A percentile compares a stretch with the other conserved stretches of the same genome.
These are phyloP conservation scores for Apodemus sylvaticus DNA, from an alignment of 2,113 vertebrate genomes.

Conservation along the genomic window DNA sequence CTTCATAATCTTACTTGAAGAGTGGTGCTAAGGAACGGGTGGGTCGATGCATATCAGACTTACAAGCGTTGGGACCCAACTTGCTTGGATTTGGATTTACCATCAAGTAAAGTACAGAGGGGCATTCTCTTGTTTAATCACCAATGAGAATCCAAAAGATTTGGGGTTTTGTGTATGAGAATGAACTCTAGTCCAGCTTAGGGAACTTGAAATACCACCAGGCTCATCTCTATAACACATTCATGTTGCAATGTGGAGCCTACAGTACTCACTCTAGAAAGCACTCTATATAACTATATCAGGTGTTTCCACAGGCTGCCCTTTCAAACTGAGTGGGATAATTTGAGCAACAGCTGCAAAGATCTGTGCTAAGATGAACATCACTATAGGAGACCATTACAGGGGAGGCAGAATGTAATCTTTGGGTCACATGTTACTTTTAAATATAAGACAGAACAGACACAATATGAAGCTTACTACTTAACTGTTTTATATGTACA, in stretches of 20 bases:
- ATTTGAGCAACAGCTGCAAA: slow-evolving; percentile 45
- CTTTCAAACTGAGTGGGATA: slow-evolving; percentile 40
- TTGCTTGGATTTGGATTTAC: neutral
- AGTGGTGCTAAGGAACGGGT: neutral
- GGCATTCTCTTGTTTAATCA: neutral
- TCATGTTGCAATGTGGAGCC: neutral
- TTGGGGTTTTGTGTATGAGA: slow-evolving; percentile 16
- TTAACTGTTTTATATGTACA: neutral
- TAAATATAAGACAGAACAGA: neutral
- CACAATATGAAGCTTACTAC: neutral
- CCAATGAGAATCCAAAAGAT: neutral
- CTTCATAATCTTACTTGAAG: neutral
- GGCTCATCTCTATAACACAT: neutral
- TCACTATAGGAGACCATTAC: neutral
- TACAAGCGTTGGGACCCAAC: neutral
- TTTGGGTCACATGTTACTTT: neutral
- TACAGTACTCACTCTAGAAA: neutral
- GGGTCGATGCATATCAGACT: neutral
- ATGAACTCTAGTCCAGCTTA: neutral
- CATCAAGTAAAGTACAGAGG: neutral
- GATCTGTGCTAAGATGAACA: neutral
- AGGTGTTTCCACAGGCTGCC: neutral
- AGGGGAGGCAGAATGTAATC: neutral
- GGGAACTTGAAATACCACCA: neutral
- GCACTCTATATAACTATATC: neutral